Evolutionary conservation across 2,888 invertebrate species (phyloP), one percentile per base, ranked within the genome.

Genomic region (Chironomus riparius): DNA sequence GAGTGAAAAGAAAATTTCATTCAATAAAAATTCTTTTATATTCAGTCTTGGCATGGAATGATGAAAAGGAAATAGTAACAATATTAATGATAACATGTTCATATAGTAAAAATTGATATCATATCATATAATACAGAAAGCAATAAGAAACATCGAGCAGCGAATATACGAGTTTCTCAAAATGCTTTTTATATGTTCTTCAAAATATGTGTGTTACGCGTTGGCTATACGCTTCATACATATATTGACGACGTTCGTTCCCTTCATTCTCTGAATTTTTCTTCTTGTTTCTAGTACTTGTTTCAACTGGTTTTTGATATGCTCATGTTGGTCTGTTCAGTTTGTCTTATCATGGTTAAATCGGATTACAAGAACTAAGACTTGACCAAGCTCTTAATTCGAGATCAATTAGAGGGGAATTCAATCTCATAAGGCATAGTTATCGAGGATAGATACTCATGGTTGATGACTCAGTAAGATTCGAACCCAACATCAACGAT

Each of bases 91-190:
- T 38, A 65, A 21, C 74, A 74, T 74, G 74, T 74, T 62, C 74
- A 65, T 65, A 74, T 62, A 68, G 47, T 74, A 74, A 74, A 74
- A 74, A 68, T 74, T 74, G 74, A 74, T 74, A 74, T 74, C 74
- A 48, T 68, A 68, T 48, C 47, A 74, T 21, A 15, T 61, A 18
- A 22, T 21, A 65, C 21, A 65, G 21, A 21, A 28, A 18, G 47
- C 74, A 74, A 74, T 74, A 74, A 24, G 68, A 68, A 7, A 47
- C 15, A 38, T 38, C 28, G 48, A 47, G 12, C n/a, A 18, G 28
- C 28, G 62, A 24, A 65, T 65, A 24, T 62, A 22, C 68, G 68
- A 24, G 48, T 22, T 62, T 62, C 56, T 18, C 6, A 56, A 56
- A 56, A 56, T 56, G 56, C 56, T 56, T 56, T 50, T 56, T 56